Base-by-base conservation (phyloP, 1,140 invertebrate species). In the Babylonia areolata region DNA sequence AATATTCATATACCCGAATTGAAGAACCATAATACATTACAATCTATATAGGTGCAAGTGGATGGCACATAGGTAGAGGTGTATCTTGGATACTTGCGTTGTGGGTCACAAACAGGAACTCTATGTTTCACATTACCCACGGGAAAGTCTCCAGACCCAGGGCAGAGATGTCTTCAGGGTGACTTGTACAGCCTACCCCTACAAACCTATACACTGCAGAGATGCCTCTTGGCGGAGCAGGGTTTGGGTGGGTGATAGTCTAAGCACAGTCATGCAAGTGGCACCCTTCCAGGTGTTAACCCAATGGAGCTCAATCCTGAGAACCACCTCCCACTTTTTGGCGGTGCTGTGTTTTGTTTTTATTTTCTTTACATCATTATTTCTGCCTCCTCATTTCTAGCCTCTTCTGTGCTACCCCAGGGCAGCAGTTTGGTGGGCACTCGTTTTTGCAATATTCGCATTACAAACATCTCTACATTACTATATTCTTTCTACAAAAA, bases 111-210 rank as follows among this genome's bases (percentile, higher is more conserved):
- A 37, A 88, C 88, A 28, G 87, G 77, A 87, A 83, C 64, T 20
- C 46, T 28, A 85, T 90, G 85, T 84, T 88, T 89, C 88, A 39
- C 35, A 15, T 28, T 28, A 85, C 90, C 87, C 86, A 87, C 86
- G 90, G 90, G 87, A 91, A 90, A 90, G 90, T 90, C 90, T 89
- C 89, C 89, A 90, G 90, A 91, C 88, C 87, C 73, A 73, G 75
- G 87, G 84, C 87, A 91, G 89, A 90, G 64, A 91, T 88, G 85
- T 75, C 88, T 39, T 39, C 79, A n/a, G n/a, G n/a, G n/a, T n/a
- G n/a, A n/a, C n/a, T n/a, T n/a, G n/a, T n/a, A n/a, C n/a, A 79
- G 35, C 85, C 80, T 82, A 39, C 40, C 87, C 82, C 73, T 33
- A n/a, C 9, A 51, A 81, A 80, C 58, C 81, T 20, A 31, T 31